These are phyloP conservation scores for Drosophila multiciliata DNA, from an alignment of 2,888 invertebrate genomes.

Conservation along the genomic window DNA sequence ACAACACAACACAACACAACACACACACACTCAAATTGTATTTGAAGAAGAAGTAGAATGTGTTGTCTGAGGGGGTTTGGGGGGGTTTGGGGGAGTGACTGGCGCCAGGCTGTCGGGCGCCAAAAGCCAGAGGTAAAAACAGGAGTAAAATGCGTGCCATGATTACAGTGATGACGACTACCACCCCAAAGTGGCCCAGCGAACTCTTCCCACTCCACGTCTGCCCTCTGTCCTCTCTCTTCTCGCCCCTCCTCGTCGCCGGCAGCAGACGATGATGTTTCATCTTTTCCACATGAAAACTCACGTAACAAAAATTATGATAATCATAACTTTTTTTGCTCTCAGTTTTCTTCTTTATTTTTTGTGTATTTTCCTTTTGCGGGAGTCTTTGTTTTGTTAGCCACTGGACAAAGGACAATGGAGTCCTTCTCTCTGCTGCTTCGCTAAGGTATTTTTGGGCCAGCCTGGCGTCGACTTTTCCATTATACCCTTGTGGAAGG, in stretches of 20 bases:
- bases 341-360: slow-evolving; percentile 5
- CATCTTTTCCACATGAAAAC: slow-evolving; percentile 83
- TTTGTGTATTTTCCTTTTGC: slow-evolving; percentile 9
- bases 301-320: slow-evolving; percentile 84
- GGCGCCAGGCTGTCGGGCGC: slow-evolving; percentile 83
- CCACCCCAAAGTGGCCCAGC: slow-evolving; percentile 58
- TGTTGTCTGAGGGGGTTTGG: slow-evolving; percentile 14
- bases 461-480: slow-evolving; percentile 66
- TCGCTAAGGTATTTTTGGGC: slow-evolving; percentile 66
- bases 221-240: not conserved
- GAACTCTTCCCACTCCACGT: not conserved
- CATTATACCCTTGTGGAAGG: not conserved
- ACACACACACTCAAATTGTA: slow-evolving; percentile 46
- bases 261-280: slow-evolving; percentile 77
- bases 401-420: slow-evolving; percentile 73
- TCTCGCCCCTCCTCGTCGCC: slow-evolving; percentile 8
- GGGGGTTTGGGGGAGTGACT: slow-evolving; percentile 21
- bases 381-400: slow-evolving; percentile 53
- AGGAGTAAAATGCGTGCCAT: slow-evolving; percentile 83
- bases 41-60: slow-evolving; percentile 40
- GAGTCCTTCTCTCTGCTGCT: slow-evolving; percentile 35
- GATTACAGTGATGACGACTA: slow-evolving; percentile 84
- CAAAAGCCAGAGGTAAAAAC: slow-evolving; percentile 84
- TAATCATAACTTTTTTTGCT: slow-evolving; percentile 80
- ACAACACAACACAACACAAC: slow-evolving; percentile 59